phyloP scores from a whole-genome alignment of 2,797 vertebrate genomes.

The Galagoides demidoff region DNA sequence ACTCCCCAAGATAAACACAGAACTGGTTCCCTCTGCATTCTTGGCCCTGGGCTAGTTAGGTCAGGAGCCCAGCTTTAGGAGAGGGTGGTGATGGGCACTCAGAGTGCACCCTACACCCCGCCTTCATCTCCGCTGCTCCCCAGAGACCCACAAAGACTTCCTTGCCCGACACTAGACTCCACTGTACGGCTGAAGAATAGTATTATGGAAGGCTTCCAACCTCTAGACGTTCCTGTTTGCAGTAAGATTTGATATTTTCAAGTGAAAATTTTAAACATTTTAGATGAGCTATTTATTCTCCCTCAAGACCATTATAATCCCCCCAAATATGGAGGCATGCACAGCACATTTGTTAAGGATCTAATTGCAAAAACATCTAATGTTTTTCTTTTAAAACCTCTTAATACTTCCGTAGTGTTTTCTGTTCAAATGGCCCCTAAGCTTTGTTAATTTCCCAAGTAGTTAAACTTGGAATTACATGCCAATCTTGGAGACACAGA shows the following conservation, averaged over 20 bases:
- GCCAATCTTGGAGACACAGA: constrained; percentile 38
- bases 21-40: neutral
- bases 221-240: neutral
- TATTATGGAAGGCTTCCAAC: neutral
- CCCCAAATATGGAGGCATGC: neutral
- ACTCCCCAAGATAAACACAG: constrained; percentile 31
- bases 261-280: neutral
- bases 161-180: neutral
- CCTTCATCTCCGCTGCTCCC: accelerated
- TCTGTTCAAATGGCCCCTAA: neutral
- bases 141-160: accelerated
- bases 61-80: neutral
- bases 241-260: neutral
- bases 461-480: constrained; percentile 20
- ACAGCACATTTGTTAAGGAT: neutral
- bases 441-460: constrained; percentile 60
- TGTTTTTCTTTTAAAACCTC: neutral
- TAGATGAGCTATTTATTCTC: neutral
- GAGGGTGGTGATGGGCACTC: neutral
- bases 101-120: neutral
- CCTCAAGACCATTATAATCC: neutral
- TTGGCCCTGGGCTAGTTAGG: neutral
- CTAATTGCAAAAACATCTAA: neutral
- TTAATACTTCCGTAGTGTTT: neutral
- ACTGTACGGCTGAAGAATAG: accelerated